phyloP scores from a whole-genome alignment of 2,113 vertebrate genomes.

The Corvus cornix region DNA sequence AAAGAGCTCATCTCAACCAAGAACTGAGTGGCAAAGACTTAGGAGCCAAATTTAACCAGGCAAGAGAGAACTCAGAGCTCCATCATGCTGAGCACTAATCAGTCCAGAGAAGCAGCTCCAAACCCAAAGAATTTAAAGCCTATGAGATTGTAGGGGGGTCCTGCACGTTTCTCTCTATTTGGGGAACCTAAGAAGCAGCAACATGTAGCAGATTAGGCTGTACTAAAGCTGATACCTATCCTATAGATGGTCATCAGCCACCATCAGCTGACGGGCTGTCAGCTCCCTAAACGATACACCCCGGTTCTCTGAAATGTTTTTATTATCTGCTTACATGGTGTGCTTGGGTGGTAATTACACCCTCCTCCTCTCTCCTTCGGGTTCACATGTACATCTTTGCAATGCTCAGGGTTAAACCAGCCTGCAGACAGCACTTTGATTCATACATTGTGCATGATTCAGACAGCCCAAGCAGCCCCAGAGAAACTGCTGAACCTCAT shows the following conservation, averaged over 20 bases:
- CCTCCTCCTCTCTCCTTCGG: background rate
- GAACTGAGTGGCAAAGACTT: background rate
- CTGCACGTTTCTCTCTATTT: background rate
- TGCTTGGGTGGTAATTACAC: background rate
- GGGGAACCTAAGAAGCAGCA: background rate
- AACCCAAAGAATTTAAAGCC: background rate
- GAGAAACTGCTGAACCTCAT: background rate
- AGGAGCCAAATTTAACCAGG: background rate
- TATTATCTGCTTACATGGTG: background rate
- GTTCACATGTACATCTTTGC: background rate
- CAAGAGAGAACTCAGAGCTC: background rate
- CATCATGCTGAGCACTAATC: background rate
- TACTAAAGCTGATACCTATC: background rate
- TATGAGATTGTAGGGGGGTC: background rate
- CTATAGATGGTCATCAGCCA: background rate
- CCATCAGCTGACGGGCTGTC: background rate
- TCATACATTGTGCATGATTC: rapidly evolving
- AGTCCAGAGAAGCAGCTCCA: background rate
- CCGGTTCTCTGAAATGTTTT: background rate
- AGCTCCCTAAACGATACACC: background rate
- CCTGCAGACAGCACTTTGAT: background rate
- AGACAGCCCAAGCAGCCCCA: background rate
- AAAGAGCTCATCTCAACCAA: background rate
- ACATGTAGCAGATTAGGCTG: background rate
- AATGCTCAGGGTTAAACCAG: background rate